Conservation (phyloP, 2,113 vertebrate genomes). For the Calypte anna region DNA sequence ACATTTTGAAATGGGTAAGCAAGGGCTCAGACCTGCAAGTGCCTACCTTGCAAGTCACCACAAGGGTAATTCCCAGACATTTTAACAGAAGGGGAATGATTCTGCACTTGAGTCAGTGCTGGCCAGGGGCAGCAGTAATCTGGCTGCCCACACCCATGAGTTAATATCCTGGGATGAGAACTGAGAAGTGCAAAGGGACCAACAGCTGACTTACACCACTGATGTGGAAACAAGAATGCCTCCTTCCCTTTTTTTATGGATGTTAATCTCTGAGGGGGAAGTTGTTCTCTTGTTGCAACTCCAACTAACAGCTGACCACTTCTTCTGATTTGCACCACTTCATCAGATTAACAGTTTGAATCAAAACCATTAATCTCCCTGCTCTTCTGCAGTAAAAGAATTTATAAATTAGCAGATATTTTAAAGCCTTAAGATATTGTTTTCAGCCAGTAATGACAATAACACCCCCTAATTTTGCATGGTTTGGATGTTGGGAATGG, state of each 20-base stretch:
- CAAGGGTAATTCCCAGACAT: not conserved
- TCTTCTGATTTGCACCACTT: not conserved
- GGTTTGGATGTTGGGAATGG: not conserved
- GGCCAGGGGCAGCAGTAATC: not conserved
- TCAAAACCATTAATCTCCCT: not conserved
- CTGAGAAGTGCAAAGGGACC: not conserved
- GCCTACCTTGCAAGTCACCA: not conserved
- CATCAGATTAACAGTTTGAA: not conserved
- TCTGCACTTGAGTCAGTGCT: not conserved
- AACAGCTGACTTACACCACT: not conserved
- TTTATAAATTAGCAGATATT: not conserved
- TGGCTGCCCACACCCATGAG: not conserved
- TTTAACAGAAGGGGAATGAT: not conserved
- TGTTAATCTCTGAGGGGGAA: not conserved
- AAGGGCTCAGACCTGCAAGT: not conserved
- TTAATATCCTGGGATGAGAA: not conserved
- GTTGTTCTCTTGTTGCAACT: not conserved
- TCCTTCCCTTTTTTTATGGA: not conserved
- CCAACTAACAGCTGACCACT: not conserved
- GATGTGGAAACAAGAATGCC: not conserved
- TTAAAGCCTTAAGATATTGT: not conserved
- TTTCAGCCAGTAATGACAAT: not conserved
- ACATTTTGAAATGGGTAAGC: accelerated
- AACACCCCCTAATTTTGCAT: not conserved
- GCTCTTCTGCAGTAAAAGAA: not conserved